Percentiles rank a stretch among this genome's conserved stretches.
These are phyloP conservation scores for Tenodera sinensis DNA, from an alignment of 2,888 invertebrate genomes.

Conservation along the genomic window DNA sequence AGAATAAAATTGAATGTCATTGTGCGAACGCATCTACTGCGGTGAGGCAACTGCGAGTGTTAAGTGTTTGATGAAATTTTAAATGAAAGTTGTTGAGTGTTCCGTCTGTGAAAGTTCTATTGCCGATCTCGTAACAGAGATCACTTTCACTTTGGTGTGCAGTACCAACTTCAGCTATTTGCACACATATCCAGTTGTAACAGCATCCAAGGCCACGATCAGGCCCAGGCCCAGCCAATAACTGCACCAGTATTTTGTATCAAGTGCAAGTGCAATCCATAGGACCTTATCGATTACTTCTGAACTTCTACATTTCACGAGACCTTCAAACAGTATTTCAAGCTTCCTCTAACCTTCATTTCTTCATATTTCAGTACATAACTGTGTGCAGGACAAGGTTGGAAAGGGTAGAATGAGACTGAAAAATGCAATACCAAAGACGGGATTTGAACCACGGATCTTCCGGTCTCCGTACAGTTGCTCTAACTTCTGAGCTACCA, in stretches of 20 bases:
- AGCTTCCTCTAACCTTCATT: no score
- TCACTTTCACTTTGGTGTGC: not conserved
- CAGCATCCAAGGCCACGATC: not conserved
- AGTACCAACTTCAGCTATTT: not conserved
- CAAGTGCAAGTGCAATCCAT: not conserved
- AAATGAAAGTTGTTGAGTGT: not conserved
- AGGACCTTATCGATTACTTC: not conserved
- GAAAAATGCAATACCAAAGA: no score
- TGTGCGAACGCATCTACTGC: not conserved
- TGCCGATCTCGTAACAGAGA: not conserved
- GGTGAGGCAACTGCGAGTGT: not conserved
- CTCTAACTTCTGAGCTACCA: no score
- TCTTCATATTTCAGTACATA: no score
- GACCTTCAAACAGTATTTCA: no score
- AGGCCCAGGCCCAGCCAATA: not conserved
- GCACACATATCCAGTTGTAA: not conserved
- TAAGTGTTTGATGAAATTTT: not conserved
- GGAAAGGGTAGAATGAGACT: no score
- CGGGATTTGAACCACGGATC: no score
- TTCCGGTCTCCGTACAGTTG: no score
- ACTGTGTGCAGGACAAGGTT: no score
- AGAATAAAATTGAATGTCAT: no score
- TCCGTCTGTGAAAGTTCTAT: not conserved
- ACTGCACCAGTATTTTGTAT: not conserved
- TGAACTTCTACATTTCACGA: no score